A percentile compares a stretch with the other conserved stretches of the same genome.
These are phyloP conservation scores for Geococcyx californianus DNA, from an alignment of 2,113 vertebrate genomes.

Conservation along the genomic window DNA sequence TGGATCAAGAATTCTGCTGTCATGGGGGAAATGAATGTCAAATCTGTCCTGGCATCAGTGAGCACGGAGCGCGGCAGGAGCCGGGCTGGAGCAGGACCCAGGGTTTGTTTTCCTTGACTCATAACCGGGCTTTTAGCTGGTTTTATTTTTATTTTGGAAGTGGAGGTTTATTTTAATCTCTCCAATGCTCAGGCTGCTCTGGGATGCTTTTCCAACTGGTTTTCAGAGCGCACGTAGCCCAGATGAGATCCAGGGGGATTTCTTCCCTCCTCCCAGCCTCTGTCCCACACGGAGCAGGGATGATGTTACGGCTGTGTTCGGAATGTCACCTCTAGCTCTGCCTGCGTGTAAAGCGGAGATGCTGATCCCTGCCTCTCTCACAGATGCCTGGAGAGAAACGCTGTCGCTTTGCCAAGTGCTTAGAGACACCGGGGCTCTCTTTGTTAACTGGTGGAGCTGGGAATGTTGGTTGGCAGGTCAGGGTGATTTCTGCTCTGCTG, in stretches of 20 bases:
- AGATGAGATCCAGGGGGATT: fast-evolving
- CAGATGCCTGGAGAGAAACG: fast-evolving
- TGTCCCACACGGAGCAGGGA: background rate
- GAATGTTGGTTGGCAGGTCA: background rate
- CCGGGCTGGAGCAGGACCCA: background rate
- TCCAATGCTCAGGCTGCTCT: background rate
- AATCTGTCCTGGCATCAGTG: background rate
- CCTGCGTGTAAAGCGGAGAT: background rate
- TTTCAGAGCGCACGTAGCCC: fast-evolving
- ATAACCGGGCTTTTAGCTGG: background rate
- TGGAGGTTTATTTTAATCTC: background rate
- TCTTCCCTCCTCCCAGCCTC: background rate
- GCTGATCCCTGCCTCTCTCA: background rate
- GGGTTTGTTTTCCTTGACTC: background rate
- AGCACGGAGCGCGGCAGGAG: background rate
- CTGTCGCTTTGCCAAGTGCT: background rate
- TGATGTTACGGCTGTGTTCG: too few relatives aligned
- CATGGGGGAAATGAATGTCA: constrained; percentile 23
- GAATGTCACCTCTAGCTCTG: background rate
- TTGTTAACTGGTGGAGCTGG: background rate
- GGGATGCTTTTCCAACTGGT: background rate
- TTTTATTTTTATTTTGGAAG: background rate
- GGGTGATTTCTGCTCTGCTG: background rate
- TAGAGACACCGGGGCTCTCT: background rate
- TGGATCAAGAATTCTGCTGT: constrained; percentile 14